These are phyloP conservation scores for Nomada fucata DNA, from an alignment of 2,888 invertebrate genomes.

Conservation along the genomic window DNA sequence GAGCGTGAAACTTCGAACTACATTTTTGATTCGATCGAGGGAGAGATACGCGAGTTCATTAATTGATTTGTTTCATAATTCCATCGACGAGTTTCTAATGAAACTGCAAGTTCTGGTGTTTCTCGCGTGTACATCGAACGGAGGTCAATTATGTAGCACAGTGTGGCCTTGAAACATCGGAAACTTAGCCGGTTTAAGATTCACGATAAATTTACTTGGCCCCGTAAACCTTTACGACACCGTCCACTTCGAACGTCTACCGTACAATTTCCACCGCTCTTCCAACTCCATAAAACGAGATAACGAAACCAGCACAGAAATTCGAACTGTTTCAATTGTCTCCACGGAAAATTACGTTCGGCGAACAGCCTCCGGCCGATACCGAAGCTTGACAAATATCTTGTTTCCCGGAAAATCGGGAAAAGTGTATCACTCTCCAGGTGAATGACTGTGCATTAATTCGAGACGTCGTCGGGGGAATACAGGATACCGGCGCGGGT, in stretches of 20 bases:
- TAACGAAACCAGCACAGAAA: not conserved
- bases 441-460: conserved; percentile 26
- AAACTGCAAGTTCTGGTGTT: no score
- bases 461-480: conserved; percentile 15
- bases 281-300: not conserved
- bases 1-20: not conserved
- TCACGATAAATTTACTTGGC: not conserved
- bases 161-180: not conserved
- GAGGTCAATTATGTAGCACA: not conserved
- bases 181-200: not conserved
- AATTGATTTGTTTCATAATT: no score
- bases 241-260: not conserved
- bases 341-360: not conserved
- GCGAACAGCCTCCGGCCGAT: not conserved
- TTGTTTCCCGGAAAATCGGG: conserved; percentile 1
- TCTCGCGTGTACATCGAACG: not conserved
- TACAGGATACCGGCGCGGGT: conserved; percentile 2
- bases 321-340: not conserved
- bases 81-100: no score
- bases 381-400: not conserved
- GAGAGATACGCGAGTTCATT: not conserved
- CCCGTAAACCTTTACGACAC: not conserved
- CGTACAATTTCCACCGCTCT: not conserved
- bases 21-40: conserved; percentile 18
- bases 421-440: conserved; percentile 13